Evolutionary conservation across 2,797 vertebrate genomes (phyloP), one percentile per base, ranked within the genome.

Genomic region (Oophaga sylvatica): DNA sequence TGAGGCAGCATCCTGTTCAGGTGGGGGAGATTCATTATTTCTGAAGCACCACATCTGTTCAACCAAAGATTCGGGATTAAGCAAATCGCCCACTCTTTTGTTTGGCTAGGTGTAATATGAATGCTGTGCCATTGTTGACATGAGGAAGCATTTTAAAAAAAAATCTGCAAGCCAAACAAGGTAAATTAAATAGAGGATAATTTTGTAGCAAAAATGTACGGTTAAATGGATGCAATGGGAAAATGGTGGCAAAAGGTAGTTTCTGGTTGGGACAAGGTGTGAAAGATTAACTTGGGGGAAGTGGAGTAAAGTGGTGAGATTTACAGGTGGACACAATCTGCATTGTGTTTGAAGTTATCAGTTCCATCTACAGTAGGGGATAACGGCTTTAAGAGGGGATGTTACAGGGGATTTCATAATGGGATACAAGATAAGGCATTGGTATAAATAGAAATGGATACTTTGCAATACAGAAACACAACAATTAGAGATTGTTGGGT

Each of bases 31-130:
- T 65, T 85, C 83, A 85, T 85, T 85, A 77, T 77, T 85, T 85
- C 83, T 85, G 71, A 78, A 85, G 83, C 59, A 85, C 71, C 83
- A 78, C 83, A 85, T 85, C 83, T 85, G 81, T 83, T 83, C 65
- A 70, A 48, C 83, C 83, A 85, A 60, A 76, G 60, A 85, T 85
- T 85, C 71, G 60, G 83, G 83, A 85, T 85, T 85, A 85, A 76
- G 83, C 71, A 75, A 77, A 75, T 75, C 83, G 41, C 83, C 71
- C 41, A 29, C 59, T 63, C 83, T 78, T 63, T 77, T 85, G 83
- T 85, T 85, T 85, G 60, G 83, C 83, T 85, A 65, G 83, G 83
- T 78, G 83, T 76, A 77, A 63, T 53, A 63, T 62, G 75, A 85
- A 77, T 85, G 73, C 83, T 78, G 35, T 29, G 73, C 83, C 29